Evolutionary conservation across 2,888 invertebrate genomes (phyloP).

Genomic region (Argyresthia goedartella): DNA sequence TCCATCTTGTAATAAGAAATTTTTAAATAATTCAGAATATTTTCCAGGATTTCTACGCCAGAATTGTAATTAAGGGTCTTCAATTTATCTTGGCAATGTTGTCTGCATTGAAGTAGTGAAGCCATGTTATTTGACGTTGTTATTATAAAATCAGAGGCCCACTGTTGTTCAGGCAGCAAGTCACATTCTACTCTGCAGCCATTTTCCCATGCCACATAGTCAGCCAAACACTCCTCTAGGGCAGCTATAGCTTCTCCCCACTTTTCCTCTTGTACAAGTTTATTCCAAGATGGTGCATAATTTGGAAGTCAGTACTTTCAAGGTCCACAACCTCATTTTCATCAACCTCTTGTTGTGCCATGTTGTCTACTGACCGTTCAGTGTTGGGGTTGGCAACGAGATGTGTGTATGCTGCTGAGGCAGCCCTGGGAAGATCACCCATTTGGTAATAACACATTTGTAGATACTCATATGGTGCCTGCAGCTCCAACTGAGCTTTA

Average conservation of each 20-base stretch:
- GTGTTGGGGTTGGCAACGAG: slow-evolving; percentile 76
- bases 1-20: slow-evolving; percentile 79
- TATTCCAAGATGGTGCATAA: slow-evolving; percentile 72
- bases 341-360: slow-evolving; percentile 70
- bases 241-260: slow-evolving; percentile 73
- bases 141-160: slow-evolving; percentile 77
- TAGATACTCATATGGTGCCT: slow-evolving; percentile 81
- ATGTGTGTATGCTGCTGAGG: slow-evolving; percentile 84
- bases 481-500: slow-evolving; percentile 70
- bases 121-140: slow-evolving; percentile 78
- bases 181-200: slow-evolving; percentile 81
- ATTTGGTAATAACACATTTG: slow-evolving; percentile 85
- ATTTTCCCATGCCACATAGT: slow-evolving; percentile 75
- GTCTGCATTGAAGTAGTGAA: slow-evolving; percentile 75
- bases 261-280: slow-evolving; percentile 73
- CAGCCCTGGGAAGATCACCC: slow-evolving; percentile 76
- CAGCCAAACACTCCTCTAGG: slow-evolving; percentile 76
- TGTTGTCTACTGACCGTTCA: slow-evolving; percentile 70
- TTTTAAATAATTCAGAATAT: slow-evolving; percentile 81
- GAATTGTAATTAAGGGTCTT: slow-evolving; percentile 71
- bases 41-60: slow-evolving; percentile 74
- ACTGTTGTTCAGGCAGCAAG: slow-evolving; percentile 76
- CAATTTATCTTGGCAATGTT: slow-evolving; percentile 70
- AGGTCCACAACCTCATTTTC: slow-evolving; percentile 69
- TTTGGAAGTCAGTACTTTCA: slow-evolving; percentile 72